These are phyloP conservation scores for Ondatra zibethicus DNA, from an alignment of 2,113 vertebrate genomes.

Conservation along the genomic window DNA sequence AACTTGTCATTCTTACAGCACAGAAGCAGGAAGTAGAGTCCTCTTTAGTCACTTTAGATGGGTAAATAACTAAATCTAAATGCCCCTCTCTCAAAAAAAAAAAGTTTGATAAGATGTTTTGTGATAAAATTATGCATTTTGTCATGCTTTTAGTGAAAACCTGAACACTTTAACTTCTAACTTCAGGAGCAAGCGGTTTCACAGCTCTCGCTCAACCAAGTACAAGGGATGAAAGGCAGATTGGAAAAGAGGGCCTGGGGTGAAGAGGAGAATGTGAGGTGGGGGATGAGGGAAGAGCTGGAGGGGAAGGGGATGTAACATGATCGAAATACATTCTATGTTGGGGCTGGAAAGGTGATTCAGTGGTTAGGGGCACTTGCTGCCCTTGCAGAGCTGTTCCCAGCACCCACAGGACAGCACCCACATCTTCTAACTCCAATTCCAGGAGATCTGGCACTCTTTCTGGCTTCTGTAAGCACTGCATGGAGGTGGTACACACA, in stretches of 20 bases:
- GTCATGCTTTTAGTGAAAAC: background rate
- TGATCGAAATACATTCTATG: background rate
- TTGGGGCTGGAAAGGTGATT: background rate
- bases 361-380: background rate
- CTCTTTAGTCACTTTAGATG: constrained; percentile 13
- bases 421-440: background rate
- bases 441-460: background rate
- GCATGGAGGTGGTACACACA: background rate
- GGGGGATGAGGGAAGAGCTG: background rate
- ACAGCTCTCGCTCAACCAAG: background rate
- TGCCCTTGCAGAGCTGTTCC: background rate
- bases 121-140: background rate
- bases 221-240: background rate
- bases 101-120: constrained; percentile 16
- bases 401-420: background rate
- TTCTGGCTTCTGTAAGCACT: too few species aligned
- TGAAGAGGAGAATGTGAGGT: background rate
- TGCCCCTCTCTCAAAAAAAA: background rate
- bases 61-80: background rate
- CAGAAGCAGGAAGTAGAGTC: constrained; percentile 5
- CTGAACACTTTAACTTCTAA: background rate
- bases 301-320: background rate
- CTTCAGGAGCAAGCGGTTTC: background rate
- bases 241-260: background rate
- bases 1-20: background rate